Base-by-base conservation (phyloP, 1,140 invertebrate genomes). In the Protaetia brevitarsis region DNA sequence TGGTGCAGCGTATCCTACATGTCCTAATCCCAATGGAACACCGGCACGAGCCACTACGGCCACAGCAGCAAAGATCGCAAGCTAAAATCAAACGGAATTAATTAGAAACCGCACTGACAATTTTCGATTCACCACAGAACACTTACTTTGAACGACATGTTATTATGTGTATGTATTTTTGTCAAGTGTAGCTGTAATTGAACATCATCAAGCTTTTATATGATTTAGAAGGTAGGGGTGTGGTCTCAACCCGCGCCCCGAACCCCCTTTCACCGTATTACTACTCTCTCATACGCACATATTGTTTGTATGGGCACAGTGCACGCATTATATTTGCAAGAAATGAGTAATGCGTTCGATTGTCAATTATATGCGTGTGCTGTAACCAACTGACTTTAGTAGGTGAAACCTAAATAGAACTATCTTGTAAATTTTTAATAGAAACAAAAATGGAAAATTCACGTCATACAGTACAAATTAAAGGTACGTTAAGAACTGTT, bases 1-100 rank as follows among this genome's bases (percentile, higher is more conserved):
- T 45, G 58, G 58, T 5, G 64, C 31, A 5, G 57, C 37, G 3
- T 62, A 57, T 26, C 31, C 23, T n/a, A 7, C 37, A 29, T 34
- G 13, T 31, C 45, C 66, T 16, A 19, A 13, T 36, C 37, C 65
- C 2, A 64, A 29, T 16, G 69, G 64, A 63, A 69, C 65, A 21
- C 75, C 76, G 19, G 74, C 77, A 66, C 62, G 63, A 21, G 73
- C 74, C 27, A 71, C 74, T 57, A 76, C 74, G 30, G 76, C 45
- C 51, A 75, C 58, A 41, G 74, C 71, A 37, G 74, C 71, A 66
- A 77, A 68, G 57, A 71, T 67, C 31, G 77, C 45, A 27, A 79
- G 69, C 70, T 81, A 64, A 63, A 77, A 64, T 76, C 71, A 26
- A 69, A 61, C 41, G 7, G 4, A 21, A 63, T 64, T 63, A 59